These are phyloP conservation scores for Sarcoramphus papa DNA, from an alignment of 2,797 vertebrate species.

Conservation along the genomic window DNA sequence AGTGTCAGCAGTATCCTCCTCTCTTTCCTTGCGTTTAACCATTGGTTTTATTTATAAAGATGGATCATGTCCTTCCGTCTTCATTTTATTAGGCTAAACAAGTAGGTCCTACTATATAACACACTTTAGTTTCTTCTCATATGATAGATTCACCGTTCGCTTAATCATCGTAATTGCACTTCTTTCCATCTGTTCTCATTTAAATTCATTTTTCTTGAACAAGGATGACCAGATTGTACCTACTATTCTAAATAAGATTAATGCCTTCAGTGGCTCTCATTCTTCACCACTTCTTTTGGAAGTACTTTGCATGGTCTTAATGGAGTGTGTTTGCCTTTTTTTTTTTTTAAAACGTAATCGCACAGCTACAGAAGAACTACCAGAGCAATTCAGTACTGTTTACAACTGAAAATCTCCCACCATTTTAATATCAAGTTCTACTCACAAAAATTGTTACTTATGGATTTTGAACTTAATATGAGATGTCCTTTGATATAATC, in stretches of 20 bases:
- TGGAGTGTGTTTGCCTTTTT: neutral
- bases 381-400: neutral
- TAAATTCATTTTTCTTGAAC: constrained; percentile 38
- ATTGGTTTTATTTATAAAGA: neutral
- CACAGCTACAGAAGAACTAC: neutral
- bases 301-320: neutral
- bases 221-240: constrained; percentile 39
- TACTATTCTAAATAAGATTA: constrained; percentile 34
- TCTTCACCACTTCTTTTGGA: neutral
- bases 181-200: constrained; percentile 50
- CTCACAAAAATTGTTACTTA: neutral
- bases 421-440: neutral
- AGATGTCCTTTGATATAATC: neutral
- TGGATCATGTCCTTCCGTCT: neutral
- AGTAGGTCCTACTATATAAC: neutral
- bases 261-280: neutral
- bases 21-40: neutral
- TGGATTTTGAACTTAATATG: neutral
- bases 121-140: neutral
- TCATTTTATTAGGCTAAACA: neutral
- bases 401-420: neutral
- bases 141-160: neutral
- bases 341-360: neutral
- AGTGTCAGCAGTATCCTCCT: neutral
- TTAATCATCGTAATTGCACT: constrained; percentile 23